A percentile compares a stretch with the other conserved stretches of the same genome.
These are phyloP conservation scores for Phallusia fumigata DNA, from an alignment of 23 tunicate species.

Conservation along the genomic window DNA sequence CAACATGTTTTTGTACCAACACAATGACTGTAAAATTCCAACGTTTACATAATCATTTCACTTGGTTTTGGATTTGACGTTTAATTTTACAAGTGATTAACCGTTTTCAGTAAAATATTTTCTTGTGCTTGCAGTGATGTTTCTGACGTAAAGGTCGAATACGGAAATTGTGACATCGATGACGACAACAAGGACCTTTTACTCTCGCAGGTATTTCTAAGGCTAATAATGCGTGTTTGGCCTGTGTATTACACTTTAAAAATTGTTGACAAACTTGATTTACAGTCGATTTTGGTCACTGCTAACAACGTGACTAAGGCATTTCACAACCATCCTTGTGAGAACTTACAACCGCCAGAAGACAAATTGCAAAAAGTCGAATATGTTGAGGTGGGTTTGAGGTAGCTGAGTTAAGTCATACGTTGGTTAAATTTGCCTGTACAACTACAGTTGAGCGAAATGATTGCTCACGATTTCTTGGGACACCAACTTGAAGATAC, in stretches of 20 bases:
- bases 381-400: constrained; percentile 58
- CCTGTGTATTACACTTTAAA: no score
- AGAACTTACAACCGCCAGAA: neutral
- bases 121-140: constrained; percentile 1
- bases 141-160: neutral
- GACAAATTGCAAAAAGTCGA: constrained; percentile 30
- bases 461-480: constrained; percentile 92
- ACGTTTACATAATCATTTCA: no score
- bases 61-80: no score
- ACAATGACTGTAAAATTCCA: no score
- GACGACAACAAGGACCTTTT: neutral
- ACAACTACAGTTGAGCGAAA: constrained; percentile 66
- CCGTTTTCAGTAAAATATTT: no score
- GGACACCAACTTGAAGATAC: constrained; percentile 95
- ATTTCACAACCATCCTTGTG: neutral
- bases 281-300: constrained; percentile 31
- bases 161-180: neutral
- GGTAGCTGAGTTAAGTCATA: no score
- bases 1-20: no score
- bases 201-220: neutral
- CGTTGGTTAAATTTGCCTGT: no score
- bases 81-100: no score
- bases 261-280: neutral
- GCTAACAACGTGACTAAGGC: neutral
- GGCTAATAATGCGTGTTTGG: no score